Evolutionary conservation across 2,113 vertebrate species (phyloP).

Genomic region (Leiothrix lutea): DNA sequence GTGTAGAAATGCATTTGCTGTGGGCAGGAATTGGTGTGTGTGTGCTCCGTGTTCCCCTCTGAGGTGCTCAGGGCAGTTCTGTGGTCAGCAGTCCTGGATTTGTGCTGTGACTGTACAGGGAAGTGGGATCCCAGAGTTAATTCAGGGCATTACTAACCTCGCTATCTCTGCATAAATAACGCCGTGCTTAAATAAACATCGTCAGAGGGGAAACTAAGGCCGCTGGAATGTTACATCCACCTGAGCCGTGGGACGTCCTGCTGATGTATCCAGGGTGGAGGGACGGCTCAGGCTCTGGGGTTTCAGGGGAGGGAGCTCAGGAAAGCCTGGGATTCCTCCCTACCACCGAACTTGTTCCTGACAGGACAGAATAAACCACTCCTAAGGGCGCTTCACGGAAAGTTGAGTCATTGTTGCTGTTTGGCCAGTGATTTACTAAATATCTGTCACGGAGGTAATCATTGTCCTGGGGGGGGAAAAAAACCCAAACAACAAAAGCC

Average conservation of each 20-base stretch:
- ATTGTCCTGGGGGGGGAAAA: not conserved
- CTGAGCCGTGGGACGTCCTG: fast-evolving
- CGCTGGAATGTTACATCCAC: not conserved
- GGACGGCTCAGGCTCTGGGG: not conserved
- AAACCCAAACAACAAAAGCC: not conserved
- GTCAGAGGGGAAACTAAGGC: not conserved
- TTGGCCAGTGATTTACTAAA: not conserved
- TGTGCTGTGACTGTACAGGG: not conserved
- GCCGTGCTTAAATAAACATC: not conserved
- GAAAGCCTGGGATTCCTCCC: fast-evolving
- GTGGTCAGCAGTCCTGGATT: not conserved
- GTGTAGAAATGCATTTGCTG: not conserved
- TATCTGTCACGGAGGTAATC: not conserved
- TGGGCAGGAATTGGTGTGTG: not conserved
- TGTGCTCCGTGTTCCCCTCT: not conserved
- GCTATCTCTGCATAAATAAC: not conserved
- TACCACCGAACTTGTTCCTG: not conserved
- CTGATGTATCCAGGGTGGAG: not conserved
- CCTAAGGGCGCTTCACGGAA: fast-evolving
- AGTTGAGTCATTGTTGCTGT: not conserved
- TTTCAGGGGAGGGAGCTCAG: not conserved
- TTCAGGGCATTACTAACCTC: fast-evolving
- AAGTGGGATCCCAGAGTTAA: not conserved
- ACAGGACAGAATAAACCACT: not conserved
- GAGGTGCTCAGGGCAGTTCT: not conserved